Conservation (phyloP, 1,140 invertebrate species). For the Bombus sibiricus region DNA sequence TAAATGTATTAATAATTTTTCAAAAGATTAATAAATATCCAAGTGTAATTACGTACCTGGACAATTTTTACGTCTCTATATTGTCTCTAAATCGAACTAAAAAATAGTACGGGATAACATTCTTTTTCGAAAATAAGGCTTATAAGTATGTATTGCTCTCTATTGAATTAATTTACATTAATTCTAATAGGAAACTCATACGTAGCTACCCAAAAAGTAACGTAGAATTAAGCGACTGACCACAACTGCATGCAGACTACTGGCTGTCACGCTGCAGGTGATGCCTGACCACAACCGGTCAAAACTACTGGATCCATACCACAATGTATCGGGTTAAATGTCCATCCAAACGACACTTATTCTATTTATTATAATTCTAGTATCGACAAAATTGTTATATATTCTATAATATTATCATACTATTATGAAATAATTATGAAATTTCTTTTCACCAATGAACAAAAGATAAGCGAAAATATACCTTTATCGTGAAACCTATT, state of each 20-base stretch:
- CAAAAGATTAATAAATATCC: background rate
- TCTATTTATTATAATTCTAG: background rate
- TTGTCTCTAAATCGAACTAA: background rate
- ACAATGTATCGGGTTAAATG: background rate
- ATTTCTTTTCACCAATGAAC: no score
- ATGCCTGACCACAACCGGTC: constrained; percentile 35
- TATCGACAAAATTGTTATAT: background rate
- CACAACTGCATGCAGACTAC: background rate
- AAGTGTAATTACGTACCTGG: background rate
- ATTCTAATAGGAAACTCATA: background rate
- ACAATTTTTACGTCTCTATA: background rate
- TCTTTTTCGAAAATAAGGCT: no score
- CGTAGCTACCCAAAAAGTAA: background rate
- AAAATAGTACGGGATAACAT: no score
- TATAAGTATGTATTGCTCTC: no score
- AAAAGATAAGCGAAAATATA: no score
- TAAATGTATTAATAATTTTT: background rate
- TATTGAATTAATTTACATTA: background rate
- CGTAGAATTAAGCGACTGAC: background rate
- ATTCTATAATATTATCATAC: background rate
- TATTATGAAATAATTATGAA: background rate
- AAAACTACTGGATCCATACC: constrained; percentile 20
- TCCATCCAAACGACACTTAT: background rate
- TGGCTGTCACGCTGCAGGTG: background rate
- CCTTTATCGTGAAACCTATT: no score